Conservation (phyloP, 1,140 invertebrate species). For the Ips typographus region DNA sequence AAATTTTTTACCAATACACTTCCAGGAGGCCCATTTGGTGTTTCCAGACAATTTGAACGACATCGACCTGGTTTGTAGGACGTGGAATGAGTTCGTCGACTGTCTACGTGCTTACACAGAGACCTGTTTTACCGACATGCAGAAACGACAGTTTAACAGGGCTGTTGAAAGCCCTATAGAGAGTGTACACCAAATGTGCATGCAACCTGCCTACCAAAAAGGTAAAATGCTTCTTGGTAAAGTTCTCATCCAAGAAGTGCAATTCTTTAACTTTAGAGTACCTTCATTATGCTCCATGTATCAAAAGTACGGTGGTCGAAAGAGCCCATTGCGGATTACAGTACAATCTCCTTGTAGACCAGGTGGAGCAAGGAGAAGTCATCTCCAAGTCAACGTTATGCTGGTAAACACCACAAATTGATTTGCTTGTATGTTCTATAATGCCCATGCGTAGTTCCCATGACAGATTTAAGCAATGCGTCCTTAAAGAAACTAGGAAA, state of each 20-base stretch:
- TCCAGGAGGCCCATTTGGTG: slow-evolving; percentile 57
- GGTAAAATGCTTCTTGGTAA: slow-evolving; percentile 45
- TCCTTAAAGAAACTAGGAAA: slow-evolving; percentile 56
- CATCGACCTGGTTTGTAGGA: slow-evolving; percentile 61
- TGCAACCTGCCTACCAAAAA: slow-evolving; percentile 58
- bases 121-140: slow-evolving; percentile 58
- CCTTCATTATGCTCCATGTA: slow-evolving; percentile 60
- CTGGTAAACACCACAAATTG: slow-evolving; percentile 53
- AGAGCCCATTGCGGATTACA: slow-evolving; percentile 59
- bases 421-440: slow-evolving; percentile 17
- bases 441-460: slow-evolving; percentile 54
- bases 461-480: slow-evolving; percentile 60
- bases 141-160: slow-evolving; percentile 59
- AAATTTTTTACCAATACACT: neutral
- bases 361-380: slow-evolving; percentile 58
- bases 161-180: slow-evolving; percentile 61
- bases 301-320: slow-evolving; percentile 61
- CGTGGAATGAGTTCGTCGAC: slow-evolving; percentile 61
- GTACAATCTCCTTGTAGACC: slow-evolving; percentile 59
- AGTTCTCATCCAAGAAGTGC: slow-evolving; percentile 16
- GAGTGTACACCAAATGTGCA: slow-evolving; percentile 62
- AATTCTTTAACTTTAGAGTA: slow-evolving; percentile 55
- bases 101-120: slow-evolving; percentile 61
- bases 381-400: slow-evolving; percentile 60
- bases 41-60: slow-evolving; percentile 63